These are phyloP conservation scores for Pammene aurita DNA, from an alignment of 2,888 invertebrate genomes.

Conservation along the genomic window DNA sequence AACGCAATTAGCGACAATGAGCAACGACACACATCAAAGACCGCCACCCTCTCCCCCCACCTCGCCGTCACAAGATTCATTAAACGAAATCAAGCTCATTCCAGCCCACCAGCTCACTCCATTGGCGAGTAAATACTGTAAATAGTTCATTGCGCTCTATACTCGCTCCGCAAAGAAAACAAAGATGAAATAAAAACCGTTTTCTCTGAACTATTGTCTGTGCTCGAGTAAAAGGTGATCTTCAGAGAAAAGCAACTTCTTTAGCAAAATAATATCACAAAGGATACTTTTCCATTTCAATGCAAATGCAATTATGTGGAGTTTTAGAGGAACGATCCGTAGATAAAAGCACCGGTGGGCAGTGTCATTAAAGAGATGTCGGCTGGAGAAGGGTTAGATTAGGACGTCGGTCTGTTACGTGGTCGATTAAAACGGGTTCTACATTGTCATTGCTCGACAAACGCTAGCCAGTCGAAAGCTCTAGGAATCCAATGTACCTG, in stretches of 20 bases:
- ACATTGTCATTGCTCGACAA: neutral
- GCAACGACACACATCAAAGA: constrained; percentile 31
- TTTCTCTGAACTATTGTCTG: constrained; percentile 18
- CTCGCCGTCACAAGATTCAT: neutral
- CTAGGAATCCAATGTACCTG: neutral
- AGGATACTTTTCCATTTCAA: constrained; percentile 26
- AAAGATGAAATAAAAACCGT: constrained; percentile 17
- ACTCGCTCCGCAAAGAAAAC: constrained; percentile 26
- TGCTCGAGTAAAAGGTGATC: constrained; percentile 23
- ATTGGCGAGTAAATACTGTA: constrained; percentile 25
- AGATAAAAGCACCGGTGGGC: constrained; percentile 5
- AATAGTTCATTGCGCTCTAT: constrained; percentile 29
- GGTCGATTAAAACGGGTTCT: constrained; percentile 35
- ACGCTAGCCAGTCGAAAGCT: neutral
- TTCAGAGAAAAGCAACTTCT: constrained; percentile 27
- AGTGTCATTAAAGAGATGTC: constrained; percentile 27
- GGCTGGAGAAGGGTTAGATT: constrained; percentile 39
- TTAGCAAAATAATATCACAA: constrained; percentile 18
- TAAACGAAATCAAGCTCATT: constrained; percentile 35
- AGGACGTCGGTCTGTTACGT: constrained; percentile 41
- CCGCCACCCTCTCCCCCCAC: neutral
- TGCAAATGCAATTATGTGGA: constrained; percentile 36
- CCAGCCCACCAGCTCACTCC: constrained; percentile 20
- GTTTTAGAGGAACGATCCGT: constrained; percentile 22
- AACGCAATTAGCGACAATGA: constrained; percentile 33